phyloP scores from a whole-genome alignment of 2,113 vertebrate genomes.

The Notarius quadriscutis region DNA sequence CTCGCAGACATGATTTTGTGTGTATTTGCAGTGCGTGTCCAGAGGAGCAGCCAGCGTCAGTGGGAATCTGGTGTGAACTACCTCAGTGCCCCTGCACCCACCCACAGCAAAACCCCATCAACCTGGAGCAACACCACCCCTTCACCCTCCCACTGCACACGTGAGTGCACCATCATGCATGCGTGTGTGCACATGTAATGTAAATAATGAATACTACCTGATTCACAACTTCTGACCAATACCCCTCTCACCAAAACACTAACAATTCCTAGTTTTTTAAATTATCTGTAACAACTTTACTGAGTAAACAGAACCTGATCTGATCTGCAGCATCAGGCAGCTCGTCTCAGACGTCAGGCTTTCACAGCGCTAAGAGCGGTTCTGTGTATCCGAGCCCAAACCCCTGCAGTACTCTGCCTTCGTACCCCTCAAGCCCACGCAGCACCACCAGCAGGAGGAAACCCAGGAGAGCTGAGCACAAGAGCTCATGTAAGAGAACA shows the following conservation, averaged over 20 bases:
- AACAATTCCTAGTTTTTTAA: no score
- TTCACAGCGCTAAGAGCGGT: conserved; percentile 84
- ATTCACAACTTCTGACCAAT: not conserved
- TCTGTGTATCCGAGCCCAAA: conserved; percentile 52
- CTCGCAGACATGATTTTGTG: conserved; percentile 26
- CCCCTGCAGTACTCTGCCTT: conserved; percentile 59
- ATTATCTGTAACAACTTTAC: not conserved
- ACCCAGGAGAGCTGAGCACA: conserved; percentile 85
- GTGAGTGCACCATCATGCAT: conserved; percentile 39
- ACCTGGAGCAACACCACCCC: conserved; percentile 40
- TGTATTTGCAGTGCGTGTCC: conserved; percentile 84
- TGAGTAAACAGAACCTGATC: not conserved
- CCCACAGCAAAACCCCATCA: conserved; percentile 34
- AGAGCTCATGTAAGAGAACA: conserved; percentile 85
- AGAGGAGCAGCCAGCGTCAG: conserved; percentile 88
- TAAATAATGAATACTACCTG: no score
- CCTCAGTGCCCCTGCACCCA: conserved; percentile 41
- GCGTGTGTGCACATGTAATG: no score
- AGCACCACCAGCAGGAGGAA: conserved; percentile 81
- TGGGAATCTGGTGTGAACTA: conserved; percentile 90
- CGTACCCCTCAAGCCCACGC: conserved; percentile 85
- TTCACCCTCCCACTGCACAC: conserved; percentile 50
- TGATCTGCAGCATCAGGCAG: conserved; percentile 80
- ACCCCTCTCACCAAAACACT: not conserved
- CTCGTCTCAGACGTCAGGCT: conserved; percentile 81